Conservation (phyloP, 2,888 invertebrate genomes). For the Dioctria rufipes region DNA sequence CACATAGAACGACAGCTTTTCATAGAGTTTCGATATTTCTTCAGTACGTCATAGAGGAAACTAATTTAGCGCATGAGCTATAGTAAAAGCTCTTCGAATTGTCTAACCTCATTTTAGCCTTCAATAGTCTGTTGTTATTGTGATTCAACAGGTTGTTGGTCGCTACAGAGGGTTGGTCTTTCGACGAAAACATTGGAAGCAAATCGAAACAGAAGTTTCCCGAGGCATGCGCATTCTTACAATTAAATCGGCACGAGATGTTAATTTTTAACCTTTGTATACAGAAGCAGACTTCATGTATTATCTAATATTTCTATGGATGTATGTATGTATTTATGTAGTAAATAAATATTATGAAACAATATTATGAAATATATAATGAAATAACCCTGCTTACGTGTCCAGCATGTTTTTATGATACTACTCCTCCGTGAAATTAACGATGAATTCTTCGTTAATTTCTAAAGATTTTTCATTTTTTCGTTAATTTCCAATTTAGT, state of each 20-base stretch:
- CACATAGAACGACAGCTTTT: conserved; percentile 1
- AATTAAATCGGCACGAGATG: conserved; percentile 5
- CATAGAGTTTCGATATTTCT: not conserved
- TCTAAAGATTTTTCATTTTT: too few relatives aligned
- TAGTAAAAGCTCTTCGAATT: not conserved
- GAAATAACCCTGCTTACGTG: not conserved
- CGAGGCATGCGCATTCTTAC: too few relatives aligned
- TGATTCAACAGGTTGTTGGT: conserved; percentile 26
- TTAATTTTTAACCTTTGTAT: not conserved
- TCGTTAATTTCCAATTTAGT: too few relatives aligned
- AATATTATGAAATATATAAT: not conserved
- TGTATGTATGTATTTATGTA: too few relatives aligned
- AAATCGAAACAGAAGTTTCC: too few relatives aligned
- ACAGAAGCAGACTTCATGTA: not conserved
- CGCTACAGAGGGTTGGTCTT: conserved; percentile 6
- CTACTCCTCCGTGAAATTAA: too few relatives aligned
- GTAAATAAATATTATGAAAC: conserved; percentile 17
- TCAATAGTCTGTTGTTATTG: too few relatives aligned
- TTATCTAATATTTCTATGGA: not conserved
- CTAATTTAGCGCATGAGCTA: conserved; percentile 8
- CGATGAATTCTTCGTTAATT: too few relatives aligned
- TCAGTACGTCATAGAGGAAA: conserved; percentile 22
- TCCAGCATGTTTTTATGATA: too few relatives aligned
- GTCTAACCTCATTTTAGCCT: too few relatives aligned
- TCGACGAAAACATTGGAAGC: not conserved